phyloP scores from a whole-genome alignment of 1,140 invertebrate species.

The Xylocopa sonorina region DNA sequence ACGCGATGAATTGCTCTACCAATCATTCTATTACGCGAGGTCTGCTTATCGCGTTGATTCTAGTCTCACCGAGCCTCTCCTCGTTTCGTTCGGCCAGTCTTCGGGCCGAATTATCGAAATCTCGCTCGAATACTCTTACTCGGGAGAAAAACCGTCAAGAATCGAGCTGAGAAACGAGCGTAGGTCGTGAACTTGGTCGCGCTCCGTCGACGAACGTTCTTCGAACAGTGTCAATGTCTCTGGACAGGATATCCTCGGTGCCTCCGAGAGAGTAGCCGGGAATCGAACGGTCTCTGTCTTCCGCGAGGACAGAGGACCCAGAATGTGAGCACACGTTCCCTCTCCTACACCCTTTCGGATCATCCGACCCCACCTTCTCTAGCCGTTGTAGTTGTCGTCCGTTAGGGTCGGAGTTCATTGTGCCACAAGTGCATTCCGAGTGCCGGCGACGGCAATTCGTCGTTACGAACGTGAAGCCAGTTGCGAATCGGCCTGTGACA shows the following conservation, averaged over 20 bases:
- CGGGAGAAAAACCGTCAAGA: too few species aligned
- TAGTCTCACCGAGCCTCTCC: slow-evolving; percentile 21
- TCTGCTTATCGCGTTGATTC: slow-evolving; percentile 42
- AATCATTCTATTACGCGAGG: slow-evolving; percentile 71
- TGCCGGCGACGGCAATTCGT: slow-evolving; percentile 69
- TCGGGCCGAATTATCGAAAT: too few species aligned
- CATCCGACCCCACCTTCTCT: slow-evolving; percentile 19
- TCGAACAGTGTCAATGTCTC: slow-evolving; percentile 59
- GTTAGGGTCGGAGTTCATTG: slow-evolving; percentile 77
- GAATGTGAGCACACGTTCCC: slow-evolving; percentile 22
- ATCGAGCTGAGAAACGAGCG: neutral
- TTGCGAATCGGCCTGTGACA: slow-evolving; percentile 61
- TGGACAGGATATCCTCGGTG: slow-evolving; percentile 57
- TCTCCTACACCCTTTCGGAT: slow-evolving; percentile 46
- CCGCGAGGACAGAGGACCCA: slow-evolving; percentile 10
- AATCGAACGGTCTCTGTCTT: slow-evolving; percentile 27
- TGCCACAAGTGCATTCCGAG: slow-evolving; percentile 74
- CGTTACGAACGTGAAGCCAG: slow-evolving; percentile 54
- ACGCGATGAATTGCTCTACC: slow-evolving; percentile 61
- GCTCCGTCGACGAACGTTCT: slow-evolving; percentile 10
- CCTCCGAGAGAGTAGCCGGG: slow-evolving; percentile 24
- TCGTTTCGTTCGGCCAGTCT: slow-evolving; percentile 38
- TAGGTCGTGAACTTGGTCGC: slow-evolving; percentile 28
- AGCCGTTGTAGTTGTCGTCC: slow-evolving; percentile 45
- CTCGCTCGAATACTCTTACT: too few species aligned